Base-by-base conservation (phyloP, 2,797 vertebrate species). In the Rhinatrema bivittatum region DNA sequence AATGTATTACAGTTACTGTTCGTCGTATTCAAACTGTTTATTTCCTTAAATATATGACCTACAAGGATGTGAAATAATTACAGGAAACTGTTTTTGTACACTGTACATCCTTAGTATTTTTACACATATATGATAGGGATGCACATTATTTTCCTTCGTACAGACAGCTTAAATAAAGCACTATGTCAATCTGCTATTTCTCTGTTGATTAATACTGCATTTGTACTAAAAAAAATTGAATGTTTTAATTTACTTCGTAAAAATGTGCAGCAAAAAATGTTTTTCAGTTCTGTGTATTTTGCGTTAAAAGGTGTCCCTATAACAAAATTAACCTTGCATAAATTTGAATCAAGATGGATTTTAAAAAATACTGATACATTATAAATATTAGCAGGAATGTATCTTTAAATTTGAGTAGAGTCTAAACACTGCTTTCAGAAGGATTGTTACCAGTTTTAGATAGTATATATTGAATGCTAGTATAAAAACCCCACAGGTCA, bases 61-160 rank as follows among this genome's bases (percentile, higher is more conserved):
- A 74, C 75, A 47, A 84, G 79, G 87, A 88, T 87, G 81, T 89
- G 84, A 89, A 87, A 82, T 82, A 87, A 88, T 84, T 80, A 85
- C 82, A 80, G 87, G 85, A 86, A 90, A 80, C 85, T 85, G 87
- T 84, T 93, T 94, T 87, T 94, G 87, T 92, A 94, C 89, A 89
- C 86, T 91, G 89, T 92, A 90, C 90, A 93, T 93, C 91, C 88
- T 93, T 90, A 90, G 91, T 91, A 91, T 94, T 92, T 95, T 94
- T 93, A 95, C 90, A 94, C 84, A 63, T 88, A 88, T 89, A 89
- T 87, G 85, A 91, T 88, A 89, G 90, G 90, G 92, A 88, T 85
- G 87, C 87, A 90, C 89, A 88, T 91, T 88, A 90, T 90, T 88
- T 91, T 89, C 87, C 90, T 92, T 92, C 87, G 80, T 91, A 91